These are phyloP conservation scores for Nemapogon koenigi DNA, from an alignment of 2,888 invertebrate genomes.

Conservation along the genomic window DNA sequence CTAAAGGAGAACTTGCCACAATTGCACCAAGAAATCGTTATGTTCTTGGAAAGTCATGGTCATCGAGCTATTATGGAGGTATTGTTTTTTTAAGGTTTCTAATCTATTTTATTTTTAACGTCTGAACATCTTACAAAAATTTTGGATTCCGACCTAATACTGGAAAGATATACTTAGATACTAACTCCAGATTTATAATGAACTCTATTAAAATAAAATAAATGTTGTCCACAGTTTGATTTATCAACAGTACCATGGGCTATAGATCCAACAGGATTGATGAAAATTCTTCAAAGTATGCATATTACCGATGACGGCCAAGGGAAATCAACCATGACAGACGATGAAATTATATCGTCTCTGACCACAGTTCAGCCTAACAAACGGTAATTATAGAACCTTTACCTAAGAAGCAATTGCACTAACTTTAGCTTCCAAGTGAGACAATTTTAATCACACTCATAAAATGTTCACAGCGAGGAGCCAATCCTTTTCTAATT, in stretches of 20 bases:
- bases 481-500: no score
- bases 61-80: conserved; percentile 73
- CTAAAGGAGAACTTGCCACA: conserved; percentile 55
- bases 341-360: conserved; percentile 49
- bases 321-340: conserved; percentile 27
- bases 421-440: conserved; percentile 50
- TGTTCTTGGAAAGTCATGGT: conserved; percentile 73
- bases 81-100: conserved; percentile 13
- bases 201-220: no score
- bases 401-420: no score
- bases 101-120: conserved; percentile 1
- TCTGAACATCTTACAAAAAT: not conserved
- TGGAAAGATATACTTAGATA: no score
- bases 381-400: no score
- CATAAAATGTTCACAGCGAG: no score
- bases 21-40: conserved; percentile 47
- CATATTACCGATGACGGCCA: conserved; percentile 19
- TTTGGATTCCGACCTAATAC: no score
- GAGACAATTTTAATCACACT: no score
- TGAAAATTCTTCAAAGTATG: conserved; percentile 66
- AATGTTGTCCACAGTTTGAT: conserved; percentile 63
- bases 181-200: not conserved
- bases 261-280: conserved; percentile 65
- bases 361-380: no score
- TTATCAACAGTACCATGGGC: conserved; percentile 71